Evolutionary conservation across 2,113 vertebrate species (phyloP).

Genomic region (Engystomops pustulosus): DNA sequence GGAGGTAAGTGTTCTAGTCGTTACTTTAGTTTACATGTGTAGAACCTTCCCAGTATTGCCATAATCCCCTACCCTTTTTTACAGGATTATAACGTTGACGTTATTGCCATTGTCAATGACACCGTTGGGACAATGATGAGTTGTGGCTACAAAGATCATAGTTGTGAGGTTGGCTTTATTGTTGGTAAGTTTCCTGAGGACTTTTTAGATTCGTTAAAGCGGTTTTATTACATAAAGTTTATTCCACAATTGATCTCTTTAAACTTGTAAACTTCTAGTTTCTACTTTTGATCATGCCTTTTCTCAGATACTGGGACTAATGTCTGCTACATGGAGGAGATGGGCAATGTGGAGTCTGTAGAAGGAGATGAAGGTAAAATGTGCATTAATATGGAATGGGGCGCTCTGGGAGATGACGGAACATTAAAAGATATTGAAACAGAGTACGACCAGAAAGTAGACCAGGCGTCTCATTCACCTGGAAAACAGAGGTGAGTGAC

Average conservation of each 20-base stretch:
- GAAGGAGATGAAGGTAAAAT: conserved; percentile 66
- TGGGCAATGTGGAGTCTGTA: conserved; percentile 58
- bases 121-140: conserved; percentile 88
- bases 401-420: conserved; percentile 64
- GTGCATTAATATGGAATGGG: conserved; percentile 76
- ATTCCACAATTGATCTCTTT: too few relatives aligned
- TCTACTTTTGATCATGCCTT: too few relatives aligned
- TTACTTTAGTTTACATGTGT: too few relatives aligned
- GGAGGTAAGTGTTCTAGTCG: conserved; percentile 74
- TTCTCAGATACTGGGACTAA: conserved; percentile 71
- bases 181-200: conserved; percentile 73
- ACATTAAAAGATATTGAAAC: conserved; percentile 71
- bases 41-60: too few relatives aligned
- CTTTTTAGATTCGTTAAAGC: too few relatives aligned
- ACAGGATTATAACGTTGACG: conserved; percentile 72
- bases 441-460: conserved; percentile 72
- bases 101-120: conserved; percentile 85
- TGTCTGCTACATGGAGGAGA: conserved; percentile 77
- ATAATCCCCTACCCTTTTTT: neutral
- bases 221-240: too few relatives aligned
- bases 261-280: too few relatives aligned
- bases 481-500: conserved; percentile 70
- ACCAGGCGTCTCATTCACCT: conserved; percentile 71
- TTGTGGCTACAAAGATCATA: conserved; percentile 65
- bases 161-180: conserved; percentile 81